A percentile compares a stretch with the other conserved stretches of the same genome.
Conservation (phyloP, 1,140 invertebrate genomes). For the Drosophila littoralis region DNA sequence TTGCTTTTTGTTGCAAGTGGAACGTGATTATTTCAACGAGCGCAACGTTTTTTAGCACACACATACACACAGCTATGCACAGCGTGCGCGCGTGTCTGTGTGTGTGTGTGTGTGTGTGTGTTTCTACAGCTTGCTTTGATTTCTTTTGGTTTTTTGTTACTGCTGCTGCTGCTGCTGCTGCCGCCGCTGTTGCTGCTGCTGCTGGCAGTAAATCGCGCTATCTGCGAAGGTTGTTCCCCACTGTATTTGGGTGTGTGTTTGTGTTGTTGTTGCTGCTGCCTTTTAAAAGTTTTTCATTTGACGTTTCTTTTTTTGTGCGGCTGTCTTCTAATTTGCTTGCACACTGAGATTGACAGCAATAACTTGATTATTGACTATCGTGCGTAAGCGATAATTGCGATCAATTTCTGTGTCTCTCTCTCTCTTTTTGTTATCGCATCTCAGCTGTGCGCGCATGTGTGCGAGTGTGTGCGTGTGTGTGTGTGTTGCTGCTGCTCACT, state of each 20-base stretch:
- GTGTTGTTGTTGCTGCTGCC: not conserved
- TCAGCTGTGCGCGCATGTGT: not conserved
- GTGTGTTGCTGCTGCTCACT: too few relatives aligned
- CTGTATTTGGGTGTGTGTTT: slow-evolving; percentile 5
- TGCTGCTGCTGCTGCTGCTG: slow-evolving; percentile 8
- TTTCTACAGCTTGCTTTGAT: slow-evolving; percentile 56
- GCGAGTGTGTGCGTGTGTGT: not conserved
- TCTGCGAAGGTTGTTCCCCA: slow-evolving; percentile 36
- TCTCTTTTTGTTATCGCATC: not conserved
- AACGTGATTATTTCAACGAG: slow-evolving; percentile 76
- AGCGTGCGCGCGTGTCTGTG: slow-evolving; percentile 6
- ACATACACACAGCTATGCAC: slow-evolving; percentile 28
- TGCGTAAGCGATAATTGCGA: slow-evolving; percentile 6
- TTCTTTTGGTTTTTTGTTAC: slow-evolving; percentile 49
- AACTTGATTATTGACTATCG: slow-evolving; percentile 11
- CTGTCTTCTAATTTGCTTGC: slow-evolving; percentile 7
- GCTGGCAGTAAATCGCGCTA: slow-evolving; percentile 8
- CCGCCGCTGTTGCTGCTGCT: slow-evolving; percentile 1
- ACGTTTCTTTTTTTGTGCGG: slow-evolving; percentile 1
- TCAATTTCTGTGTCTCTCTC: not conserved
- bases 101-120: slow-evolving; percentile 27
- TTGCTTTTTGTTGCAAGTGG: slow-evolving; percentile 72
- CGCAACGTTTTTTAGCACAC: slow-evolving; percentile 56
- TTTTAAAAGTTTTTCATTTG: slow-evolving; percentile 5
- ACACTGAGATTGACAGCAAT: slow-evolving; percentile 11